Conservation (phyloP, 2,113 vertebrate genomes). For the Jaculus jaculus region DNA sequence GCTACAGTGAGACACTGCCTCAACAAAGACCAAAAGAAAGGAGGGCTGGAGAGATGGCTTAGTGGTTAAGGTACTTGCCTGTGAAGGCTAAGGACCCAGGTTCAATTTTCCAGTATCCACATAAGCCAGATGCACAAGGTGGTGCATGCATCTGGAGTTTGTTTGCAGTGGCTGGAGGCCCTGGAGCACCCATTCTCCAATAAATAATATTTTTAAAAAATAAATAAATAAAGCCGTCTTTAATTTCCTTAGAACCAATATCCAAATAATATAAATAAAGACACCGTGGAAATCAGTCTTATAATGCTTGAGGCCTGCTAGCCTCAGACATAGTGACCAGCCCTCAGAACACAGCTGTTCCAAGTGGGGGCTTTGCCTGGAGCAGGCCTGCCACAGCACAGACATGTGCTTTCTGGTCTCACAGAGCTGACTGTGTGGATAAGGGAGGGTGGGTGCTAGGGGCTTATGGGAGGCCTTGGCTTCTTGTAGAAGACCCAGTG, state of each 20-base stretch:
- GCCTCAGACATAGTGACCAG: neutral
- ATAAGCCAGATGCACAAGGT: too few species aligned
- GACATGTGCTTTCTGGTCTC: neutral
- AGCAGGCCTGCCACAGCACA: neutral
- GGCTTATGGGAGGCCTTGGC: too few species aligned
- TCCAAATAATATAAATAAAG: neutral
- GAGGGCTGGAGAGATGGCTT: neutral
- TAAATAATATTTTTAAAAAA: neutral
- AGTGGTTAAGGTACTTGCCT: too few species aligned
- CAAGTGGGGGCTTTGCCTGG: neutral
- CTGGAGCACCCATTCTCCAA: too few species aligned
- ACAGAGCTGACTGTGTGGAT: fast-evolving
- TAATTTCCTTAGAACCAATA: neutral
- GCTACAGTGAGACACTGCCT: neutral
- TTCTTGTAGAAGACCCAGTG: neutral
- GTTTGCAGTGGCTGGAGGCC: too few species aligned
- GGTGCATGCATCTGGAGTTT: too few species aligned
- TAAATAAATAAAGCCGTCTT: neutral
- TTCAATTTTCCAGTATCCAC: too few species aligned
- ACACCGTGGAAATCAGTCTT: neutral
- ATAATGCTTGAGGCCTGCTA: neutral
- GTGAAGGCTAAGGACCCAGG: too few species aligned
- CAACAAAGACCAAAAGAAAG: neutral
- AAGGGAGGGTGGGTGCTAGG: neutral
- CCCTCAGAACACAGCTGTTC: neutral